These are phyloP conservation scores for Mesorhabditis belari DNA, from an alignment of 2,888 invertebrate genomes.

Conservation along the genomic window DNA sequence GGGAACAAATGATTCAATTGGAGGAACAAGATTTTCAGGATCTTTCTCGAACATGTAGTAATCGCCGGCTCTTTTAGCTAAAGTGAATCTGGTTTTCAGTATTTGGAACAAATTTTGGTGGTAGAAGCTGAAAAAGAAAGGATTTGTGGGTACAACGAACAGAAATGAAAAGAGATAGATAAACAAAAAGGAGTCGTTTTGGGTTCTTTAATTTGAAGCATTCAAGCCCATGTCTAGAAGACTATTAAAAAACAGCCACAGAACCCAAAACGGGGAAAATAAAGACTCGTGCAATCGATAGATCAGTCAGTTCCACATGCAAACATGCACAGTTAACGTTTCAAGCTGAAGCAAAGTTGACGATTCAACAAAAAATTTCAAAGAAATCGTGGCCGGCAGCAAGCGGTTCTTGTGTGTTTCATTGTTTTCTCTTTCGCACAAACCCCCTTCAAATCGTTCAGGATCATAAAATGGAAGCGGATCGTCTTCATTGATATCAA, in stretches of 20 bases:
- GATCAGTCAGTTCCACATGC: neutral
- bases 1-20: slow-evolving; percentile 45
- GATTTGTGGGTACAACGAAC: neutral
- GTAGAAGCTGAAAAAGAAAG: neutral
- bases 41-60: slow-evolving; percentile 97
- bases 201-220: neutral
- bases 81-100: slow-evolving; percentile 11
- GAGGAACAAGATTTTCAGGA: slow-evolving; percentile 39
- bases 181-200: neutral
- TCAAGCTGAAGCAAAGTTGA: neutral
- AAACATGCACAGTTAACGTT: neutral
- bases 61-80: slow-evolving; percentile 94
- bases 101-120: neutral
- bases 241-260: too few relatives aligned
- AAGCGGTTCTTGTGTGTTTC: too few relatives aligned
- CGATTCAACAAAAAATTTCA: too few relatives aligned
- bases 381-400: too few relatives aligned
- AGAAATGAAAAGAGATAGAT: neutral
- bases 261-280: neutral
- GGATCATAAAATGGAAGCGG: slow-evolving; percentile 38
- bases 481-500: slow-evolving; percentile 35
- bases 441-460: too few relatives aligned
- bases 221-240: too few relatives aligned
- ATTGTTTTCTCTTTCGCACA: too few relatives aligned
- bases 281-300: neutral